phyloP scores from a whole-genome alignment of 2,113 vertebrate genomes.

The Alethe castanea region DNA sequence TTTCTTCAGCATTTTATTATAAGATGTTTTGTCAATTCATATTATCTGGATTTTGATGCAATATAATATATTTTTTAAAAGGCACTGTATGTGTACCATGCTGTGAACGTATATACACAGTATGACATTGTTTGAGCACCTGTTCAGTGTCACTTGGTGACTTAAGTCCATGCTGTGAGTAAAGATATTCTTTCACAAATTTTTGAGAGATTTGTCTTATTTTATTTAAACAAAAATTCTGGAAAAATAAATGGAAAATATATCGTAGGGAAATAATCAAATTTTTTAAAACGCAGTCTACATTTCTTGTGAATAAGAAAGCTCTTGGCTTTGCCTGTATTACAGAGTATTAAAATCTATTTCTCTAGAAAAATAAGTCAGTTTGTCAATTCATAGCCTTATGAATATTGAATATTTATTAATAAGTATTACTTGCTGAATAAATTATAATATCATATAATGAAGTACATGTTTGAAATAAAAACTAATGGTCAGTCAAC shows the following conservation, averaged over 20 bases:
- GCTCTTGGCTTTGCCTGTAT: neutral
- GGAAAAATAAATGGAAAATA: neutral
- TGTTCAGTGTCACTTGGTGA: neutral
- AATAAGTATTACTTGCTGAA: neutral
- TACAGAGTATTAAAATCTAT: neutral
- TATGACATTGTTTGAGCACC: neutral
- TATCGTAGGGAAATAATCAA: neutral
- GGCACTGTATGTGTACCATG: neutral
- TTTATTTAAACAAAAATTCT: neutral
- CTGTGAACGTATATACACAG: neutral
- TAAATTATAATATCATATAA: neutral
- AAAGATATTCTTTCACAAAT: neutral
- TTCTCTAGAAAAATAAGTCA: neutral
- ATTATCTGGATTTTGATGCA: neutral
- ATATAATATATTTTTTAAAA: neutral
- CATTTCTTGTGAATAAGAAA: neutral
- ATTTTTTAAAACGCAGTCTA: neutral
- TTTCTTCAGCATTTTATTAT: neutral
- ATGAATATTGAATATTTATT: neutral
- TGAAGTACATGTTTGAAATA: neutral
- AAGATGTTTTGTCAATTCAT: neutral
- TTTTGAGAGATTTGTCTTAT: neutral
- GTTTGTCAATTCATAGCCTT: neutral
- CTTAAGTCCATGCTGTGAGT: neutral
- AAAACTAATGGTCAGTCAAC: neutral